Percentiles rank a stretch among this genome's conserved stretches.
phyloP scores from a whole-genome alignment of 2,797 vertebrate species.

The Megalops cyprinoides region DNA sequence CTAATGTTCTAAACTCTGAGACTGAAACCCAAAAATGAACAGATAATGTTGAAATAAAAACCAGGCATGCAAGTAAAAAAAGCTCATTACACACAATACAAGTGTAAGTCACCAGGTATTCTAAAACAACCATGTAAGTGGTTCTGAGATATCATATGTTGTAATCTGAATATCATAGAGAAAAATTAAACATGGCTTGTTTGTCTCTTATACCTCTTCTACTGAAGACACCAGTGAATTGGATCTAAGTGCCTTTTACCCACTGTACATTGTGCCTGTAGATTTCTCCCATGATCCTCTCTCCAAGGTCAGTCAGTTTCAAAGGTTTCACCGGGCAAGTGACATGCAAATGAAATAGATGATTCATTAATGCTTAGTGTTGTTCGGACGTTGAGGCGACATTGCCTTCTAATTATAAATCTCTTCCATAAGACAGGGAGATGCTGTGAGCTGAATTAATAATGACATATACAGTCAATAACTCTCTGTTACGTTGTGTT shows the following conservation, averaged over 20 bases:
- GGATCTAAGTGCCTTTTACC: neutral
- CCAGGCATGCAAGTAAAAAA: too few species aligned
- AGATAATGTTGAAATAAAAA: too few species aligned
- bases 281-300: too few species aligned
- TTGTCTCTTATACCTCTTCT: neutral
- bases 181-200: neutral
- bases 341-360: neutral
- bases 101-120: neutral
- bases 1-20: too few species aligned
- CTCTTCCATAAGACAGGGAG: neutral
- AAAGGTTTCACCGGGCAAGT: neutral
- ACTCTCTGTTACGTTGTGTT: neutral
- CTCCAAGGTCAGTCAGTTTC: neutral
- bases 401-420: neutral
- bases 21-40: too few species aligned
- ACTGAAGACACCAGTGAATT: neutral
- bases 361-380: neutral
- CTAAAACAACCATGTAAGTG: neutral
- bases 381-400: neutral
- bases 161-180: too few species aligned
- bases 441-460: constrained; percentile 15
- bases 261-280: too few species aligned
- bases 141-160: too few species aligned
- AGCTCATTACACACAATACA: neutral
- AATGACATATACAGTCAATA: neutral